Evolutionary conservation across 2,888 invertebrate species (phyloP), one percentile per base, ranked within the genome.

Genomic region (Physocephala rufipes): DNA sequence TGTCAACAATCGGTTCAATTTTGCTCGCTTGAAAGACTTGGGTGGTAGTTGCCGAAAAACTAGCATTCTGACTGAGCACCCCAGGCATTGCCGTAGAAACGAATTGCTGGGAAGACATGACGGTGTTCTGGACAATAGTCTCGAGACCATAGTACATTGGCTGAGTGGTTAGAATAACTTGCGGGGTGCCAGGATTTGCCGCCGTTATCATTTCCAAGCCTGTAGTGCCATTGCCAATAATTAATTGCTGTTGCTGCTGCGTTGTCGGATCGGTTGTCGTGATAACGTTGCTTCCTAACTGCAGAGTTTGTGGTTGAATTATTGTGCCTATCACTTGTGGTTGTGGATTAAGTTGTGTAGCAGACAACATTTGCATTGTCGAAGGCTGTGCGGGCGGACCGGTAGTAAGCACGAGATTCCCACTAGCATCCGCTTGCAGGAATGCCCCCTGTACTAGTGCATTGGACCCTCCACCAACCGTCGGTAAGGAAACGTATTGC

Each of bases 81-180:
- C 94, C 93, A 74, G 92, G 93, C 88, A 94, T 91, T 5, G 93
- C 91, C 1, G 93, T 92, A 3, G 94, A 92, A 19, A 94, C 91
- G 81, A 94, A 93, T 81, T 94, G 94, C 81, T 93, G 93, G 26
- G 94, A 94, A n/a, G 93, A 93, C 94, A 94, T 94, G 0, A 94
- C 93, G 4, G 94, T 94, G 80, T 94, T 95, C 84, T 94, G 94
- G 2, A 95, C 94, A 69, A 94, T 94, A 0, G 94, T 94, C 86
- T 95, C 94, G 75, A 94, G 87, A 0, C 94, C 94, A 78, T 94
- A 94, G 79, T 93, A 93, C 79, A 94, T 91, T 4, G 93, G 93
- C 78, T 93, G 93, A 19, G 91, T 91, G 58, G 82, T 80, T 70
- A 90, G 82, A 79, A 90, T 88, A 86, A 90, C 89, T 62, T 85